Conservation (phyloP, 64 coral and sea anemone genomes). For the Anthopleura sola region DNA sequence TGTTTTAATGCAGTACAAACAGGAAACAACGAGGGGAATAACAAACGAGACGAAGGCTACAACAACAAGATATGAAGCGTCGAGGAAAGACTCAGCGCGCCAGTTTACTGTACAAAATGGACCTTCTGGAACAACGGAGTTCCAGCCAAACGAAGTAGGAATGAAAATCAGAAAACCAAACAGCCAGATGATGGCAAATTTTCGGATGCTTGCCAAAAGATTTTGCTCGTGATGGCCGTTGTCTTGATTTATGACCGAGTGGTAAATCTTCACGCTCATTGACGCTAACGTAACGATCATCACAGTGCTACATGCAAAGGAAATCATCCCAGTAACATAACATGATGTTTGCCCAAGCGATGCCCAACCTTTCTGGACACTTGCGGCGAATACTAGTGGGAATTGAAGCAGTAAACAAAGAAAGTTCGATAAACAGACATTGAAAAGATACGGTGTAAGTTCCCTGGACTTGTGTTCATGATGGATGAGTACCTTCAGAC, state of each 20-base stretch:
- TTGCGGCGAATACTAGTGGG: neutral
- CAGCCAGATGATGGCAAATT: neutral
- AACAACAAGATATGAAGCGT: neutral
- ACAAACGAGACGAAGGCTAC: neutral
- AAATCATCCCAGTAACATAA: constrained; percentile 7
- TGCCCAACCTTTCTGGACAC: neutral
- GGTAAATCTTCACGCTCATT: constrained; percentile 22
- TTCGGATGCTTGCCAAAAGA: neutral
- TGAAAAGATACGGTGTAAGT: constrained; percentile 2
- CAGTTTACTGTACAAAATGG: constrained; percentile 6
- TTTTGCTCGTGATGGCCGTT: neutral
- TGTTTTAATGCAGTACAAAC: neutral
- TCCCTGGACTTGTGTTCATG: neutral
- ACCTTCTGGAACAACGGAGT: neutral
- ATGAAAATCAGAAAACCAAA: neutral
- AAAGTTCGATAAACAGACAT: constrained; percentile 10
- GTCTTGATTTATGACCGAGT: neutral
- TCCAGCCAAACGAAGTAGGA: constrained; percentile 2
- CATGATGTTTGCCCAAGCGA: neutral
- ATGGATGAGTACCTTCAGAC: neutral
- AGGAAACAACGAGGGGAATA: neutral
- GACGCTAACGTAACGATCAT: constrained; percentile 8
- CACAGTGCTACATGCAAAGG: neutral
- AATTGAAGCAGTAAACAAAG: neutral
- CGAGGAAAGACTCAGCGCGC: neutral